phyloP scores from a whole-genome alignment of 1,140 invertebrate species.

The Solenopsis fugax region DNA sequence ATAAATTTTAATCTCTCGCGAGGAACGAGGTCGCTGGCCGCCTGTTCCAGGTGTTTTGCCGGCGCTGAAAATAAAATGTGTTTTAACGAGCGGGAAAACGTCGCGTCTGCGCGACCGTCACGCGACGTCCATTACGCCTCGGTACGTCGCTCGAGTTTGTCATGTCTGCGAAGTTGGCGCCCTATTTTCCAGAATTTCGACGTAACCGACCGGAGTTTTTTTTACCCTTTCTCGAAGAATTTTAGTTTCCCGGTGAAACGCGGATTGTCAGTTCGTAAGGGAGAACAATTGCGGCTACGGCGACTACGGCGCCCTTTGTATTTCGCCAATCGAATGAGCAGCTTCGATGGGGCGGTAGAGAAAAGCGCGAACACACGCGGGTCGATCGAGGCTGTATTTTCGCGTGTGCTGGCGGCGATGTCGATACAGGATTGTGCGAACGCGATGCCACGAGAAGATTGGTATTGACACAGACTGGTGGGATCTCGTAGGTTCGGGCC shows the following conservation, averaged over 20 bases:
- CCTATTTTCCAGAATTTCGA: slow-evolving; percentile 5
- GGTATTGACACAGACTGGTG: slow-evolving; percentile 67
- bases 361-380: slow-evolving; percentile 9
- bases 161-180: neutral
- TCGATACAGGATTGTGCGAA: neutral
- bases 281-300: neutral
- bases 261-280: neutral
- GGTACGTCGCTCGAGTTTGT: neutral
- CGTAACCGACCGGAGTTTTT: neutral
- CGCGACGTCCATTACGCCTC: neutral
- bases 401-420: slow-evolving; percentile 16
- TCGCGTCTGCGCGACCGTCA: neutral
- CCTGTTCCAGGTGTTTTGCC: slow-evolving; percentile 68
- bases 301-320: slow-evolving; percentile 15
- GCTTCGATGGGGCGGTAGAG: neutral
- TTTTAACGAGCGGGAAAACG: slow-evolving; percentile 41
- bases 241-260: neutral
- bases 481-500: slow-evolving; percentile 39
- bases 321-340: slow-evolving; percentile 10
- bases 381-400: slow-evolving; percentile 47
- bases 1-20: slow-evolving; percentile 65
- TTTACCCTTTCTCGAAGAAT: neutral
- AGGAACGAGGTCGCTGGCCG: slow-evolving; percentile 65
- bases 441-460: slow-evolving; percentile 56
- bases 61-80: slow-evolving; percentile 59